Percentiles rank a stretch among this genome's conserved stretches.
These are phyloP conservation scores for Argyrosomus regius DNA, from an alignment of 2,797 vertebrate genomes.

Conservation along the genomic window DNA sequence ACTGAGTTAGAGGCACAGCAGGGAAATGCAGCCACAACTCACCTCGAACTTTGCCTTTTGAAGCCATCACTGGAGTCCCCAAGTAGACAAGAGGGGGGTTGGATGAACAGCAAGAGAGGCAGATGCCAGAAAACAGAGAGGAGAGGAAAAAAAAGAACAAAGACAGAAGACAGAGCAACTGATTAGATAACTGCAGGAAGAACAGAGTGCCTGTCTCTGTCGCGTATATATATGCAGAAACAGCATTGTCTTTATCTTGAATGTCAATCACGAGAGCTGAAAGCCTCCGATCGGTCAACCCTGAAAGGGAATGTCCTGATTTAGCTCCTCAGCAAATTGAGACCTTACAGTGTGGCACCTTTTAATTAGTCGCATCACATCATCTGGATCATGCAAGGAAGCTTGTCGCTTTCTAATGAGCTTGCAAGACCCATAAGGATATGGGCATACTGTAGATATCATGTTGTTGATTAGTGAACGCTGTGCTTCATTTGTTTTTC, in stretches of 20 bases:
- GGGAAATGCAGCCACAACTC: slow-evolving; percentile 85
- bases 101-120: slow-evolving; percentile 87
- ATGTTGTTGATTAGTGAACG: slow-evolving; percentile 23
- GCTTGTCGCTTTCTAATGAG: slow-evolving; percentile 58
- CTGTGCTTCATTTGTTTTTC: slow-evolving; percentile 38
- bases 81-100: slow-evolving; percentile 85
- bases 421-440: slow-evolving; percentile 33
- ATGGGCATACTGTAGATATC: slow-evolving; percentile 24
- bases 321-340: slow-evolving; percentile 70
- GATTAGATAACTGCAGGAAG: slow-evolving; percentile 81
- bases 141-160: slow-evolving; percentile 40
- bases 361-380: slow-evolving; percentile 72
- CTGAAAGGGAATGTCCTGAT: slow-evolving; percentile 62
- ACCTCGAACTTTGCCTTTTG: slow-evolving; percentile 98
- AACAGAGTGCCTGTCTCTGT: slow-evolving; percentile 60
- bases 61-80: slow-evolving; percentile 93
- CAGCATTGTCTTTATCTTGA: slow-evolving; percentile 62
- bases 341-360: slow-evolving; percentile 65
- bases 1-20: slow-evolving; percentile 59
- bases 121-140: slow-evolving; percentile 80
- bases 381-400: slow-evolving; percentile 52
- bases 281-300: slow-evolving; percentile 36
- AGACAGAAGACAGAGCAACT: slow-evolving; percentile 81
- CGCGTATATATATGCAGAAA: slow-evolving; percentile 47
- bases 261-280: slow-evolving; percentile 54